Percentiles rank a stretch among this genome's conserved stretches.
These are phyloP conservation scores for Thalassarche chlororhynchos DNA, from an alignment of 2,113 vertebrate genomes.

Conservation along the genomic window DNA sequence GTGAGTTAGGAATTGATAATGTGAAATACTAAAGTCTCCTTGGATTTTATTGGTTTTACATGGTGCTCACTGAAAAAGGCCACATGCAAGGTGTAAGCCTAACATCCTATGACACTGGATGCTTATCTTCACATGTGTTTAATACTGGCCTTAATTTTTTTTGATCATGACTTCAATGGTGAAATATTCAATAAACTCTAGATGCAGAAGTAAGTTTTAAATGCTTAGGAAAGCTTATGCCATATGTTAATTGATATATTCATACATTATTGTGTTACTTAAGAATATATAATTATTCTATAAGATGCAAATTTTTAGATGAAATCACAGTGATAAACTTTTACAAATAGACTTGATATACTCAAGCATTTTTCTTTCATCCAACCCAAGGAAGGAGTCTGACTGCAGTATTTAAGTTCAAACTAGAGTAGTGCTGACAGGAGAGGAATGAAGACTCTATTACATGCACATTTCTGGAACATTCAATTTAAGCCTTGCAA, in stretches of 20 bases:
- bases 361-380: background rate
- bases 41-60: background rate
- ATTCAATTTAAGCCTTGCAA: background rate
- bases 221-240: background rate
- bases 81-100: background rate
- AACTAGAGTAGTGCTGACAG: background rate
- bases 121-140: background rate
- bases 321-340: background rate
- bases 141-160: background rate
- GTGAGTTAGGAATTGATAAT: background rate
- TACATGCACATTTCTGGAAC: background rate
- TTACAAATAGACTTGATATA: background rate
- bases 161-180: accelerated
- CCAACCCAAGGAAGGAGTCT: background rate
- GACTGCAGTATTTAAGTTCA: background rate
- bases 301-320: background rate
- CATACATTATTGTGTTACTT: background rate
- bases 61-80: background rate
- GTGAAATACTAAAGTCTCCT: background rate
- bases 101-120: background rate
- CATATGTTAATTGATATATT: background rate
- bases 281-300: background rate
- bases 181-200: background rate
- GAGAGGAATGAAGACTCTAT: background rate
- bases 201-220: background rate